Evolutionary conservation across 1,140 invertebrate genomes (phyloP).

Genomic region (Neodiprion pinetum): DNA sequence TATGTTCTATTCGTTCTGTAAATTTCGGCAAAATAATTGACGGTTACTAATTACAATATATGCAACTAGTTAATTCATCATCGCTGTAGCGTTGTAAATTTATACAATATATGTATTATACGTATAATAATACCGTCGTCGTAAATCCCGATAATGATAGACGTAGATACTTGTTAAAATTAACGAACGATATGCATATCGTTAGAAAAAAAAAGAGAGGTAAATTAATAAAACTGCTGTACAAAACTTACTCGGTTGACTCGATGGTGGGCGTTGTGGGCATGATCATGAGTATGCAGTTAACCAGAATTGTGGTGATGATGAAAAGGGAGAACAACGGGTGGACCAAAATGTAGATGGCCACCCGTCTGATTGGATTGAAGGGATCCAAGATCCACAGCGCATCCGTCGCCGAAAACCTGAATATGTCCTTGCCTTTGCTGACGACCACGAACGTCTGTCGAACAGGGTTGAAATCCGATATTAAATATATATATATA

Average conservation of each 20-base stretch:
- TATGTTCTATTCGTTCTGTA: slow-evolving; percentile 6
- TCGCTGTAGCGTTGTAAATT: background rate
- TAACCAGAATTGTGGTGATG: slow-evolving; percentile 96
- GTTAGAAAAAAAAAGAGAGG: background rate
- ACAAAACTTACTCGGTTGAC: slow-evolving; percentile 92
- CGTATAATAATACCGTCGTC: no score
- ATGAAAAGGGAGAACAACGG: slow-evolving; percentile 97
- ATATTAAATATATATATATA: slow-evolving; percentile 26
- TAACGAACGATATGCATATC: no score
- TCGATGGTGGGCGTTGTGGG: slow-evolving; percentile 90
- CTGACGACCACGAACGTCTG: slow-evolving; percentile 98
- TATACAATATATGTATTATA: background rate
- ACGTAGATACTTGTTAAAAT: no score
- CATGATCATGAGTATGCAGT: slow-evolving; percentile 99
- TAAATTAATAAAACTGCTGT: no score
- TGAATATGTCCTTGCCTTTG: slow-evolving; percentile 98
- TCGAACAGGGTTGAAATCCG: slow-evolving; percentile 54
- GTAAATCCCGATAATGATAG: no score
- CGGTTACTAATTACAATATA: no score
- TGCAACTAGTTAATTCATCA: no score
- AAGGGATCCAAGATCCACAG: slow-evolving; percentile 95
- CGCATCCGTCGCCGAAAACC: slow-evolving; percentile 96
- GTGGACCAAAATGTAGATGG: slow-evolving; percentile 98
- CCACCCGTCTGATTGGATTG: slow-evolving; percentile 95
- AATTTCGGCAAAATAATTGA: no score